These are phyloP conservation scores for Coturnix japonica DNA, from an alignment of 2,113 vertebrate genomes.

Conservation along the genomic window DNA sequence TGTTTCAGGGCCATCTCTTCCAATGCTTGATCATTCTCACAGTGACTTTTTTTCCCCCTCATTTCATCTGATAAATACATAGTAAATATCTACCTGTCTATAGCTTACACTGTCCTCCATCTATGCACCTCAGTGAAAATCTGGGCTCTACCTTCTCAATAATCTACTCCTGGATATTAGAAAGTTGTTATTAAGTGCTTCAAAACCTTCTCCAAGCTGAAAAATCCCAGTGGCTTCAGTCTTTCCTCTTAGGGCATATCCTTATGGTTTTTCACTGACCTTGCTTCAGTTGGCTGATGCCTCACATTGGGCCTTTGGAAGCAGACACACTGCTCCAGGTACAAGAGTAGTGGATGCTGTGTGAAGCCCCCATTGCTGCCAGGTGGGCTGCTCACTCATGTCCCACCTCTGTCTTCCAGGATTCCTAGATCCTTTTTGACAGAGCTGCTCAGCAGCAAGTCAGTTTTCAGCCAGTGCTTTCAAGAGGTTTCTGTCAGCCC, in stretches of 20 bases:
- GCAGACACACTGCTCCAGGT: background rate
- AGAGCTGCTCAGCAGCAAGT: background rate
- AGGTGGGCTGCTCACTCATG: background rate
- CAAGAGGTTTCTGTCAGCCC: background rate
- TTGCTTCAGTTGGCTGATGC: background rate
- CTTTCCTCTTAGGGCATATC: accelerated
- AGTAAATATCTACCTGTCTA: background rate
- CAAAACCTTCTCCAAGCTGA: background rate
- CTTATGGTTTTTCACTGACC: background rate
- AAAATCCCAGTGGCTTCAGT: background rate
- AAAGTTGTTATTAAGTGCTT: background rate
- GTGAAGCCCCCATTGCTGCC: background rate
- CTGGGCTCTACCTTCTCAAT: background rate
- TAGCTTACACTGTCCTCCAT: background rate
- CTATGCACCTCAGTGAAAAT: background rate
- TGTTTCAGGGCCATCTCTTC: background rate
- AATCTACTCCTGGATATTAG: background rate
- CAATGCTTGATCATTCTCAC: background rate
- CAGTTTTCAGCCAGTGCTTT: background rate
- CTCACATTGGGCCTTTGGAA: background rate
- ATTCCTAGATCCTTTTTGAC: background rate
- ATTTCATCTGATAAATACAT: background rate
- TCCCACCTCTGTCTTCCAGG: background rate
- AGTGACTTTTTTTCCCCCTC: background rate
- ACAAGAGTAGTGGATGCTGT: background rate